Base-by-base conservation (phyloP, 2,888 invertebrate species). In the Cheilosia grossa region DNA sequence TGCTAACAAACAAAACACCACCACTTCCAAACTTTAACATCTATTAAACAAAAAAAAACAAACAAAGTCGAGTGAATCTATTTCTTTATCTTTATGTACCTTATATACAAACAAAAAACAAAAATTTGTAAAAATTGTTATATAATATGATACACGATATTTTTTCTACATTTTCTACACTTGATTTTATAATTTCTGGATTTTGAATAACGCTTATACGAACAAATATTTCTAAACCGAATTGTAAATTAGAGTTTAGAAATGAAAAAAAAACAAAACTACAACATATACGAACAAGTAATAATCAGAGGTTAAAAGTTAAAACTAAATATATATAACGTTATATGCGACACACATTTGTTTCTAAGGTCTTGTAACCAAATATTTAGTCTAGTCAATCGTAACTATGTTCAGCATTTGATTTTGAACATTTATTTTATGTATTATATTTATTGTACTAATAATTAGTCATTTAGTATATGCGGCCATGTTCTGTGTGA, bases 111-210 rank as follows among this genome's bases (percentile, higher is more conserved):
- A 83, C 67, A 74, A 17, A 21, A 40, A 51, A 69, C 30, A 49
- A 47, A 33, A 63, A 30, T 54, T 56, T 70, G 54, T 33, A 73
- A 63, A 59, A 59, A 59, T 33, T 7, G 58, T 58, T 69, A 70
- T 56, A 80, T 56, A 80, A 1, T 30, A 85, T 70, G 27, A 81
- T 81, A 81, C 85, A 85, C 85, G 37, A 85, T 85, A 81, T 85
- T 75, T 85, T 85, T 85, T 85, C 85, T 85, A 85, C 81, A 81
- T 72, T 85, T 83, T 85, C 81, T 85, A 85, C 75, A 85, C 85
- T 77, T 81, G 75, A 77, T 85, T 85, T 80, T 75, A 66, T 85
- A 72, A 72, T 85, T 77, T 85, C 64, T 58, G 24, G 74, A 66
- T 47, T 47, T 47, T 47, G 30, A 75, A 74, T 40, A 66, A 54